Conservation (phyloP, 2,888 invertebrate species). For the Dexiosoma caninum region DNA sequence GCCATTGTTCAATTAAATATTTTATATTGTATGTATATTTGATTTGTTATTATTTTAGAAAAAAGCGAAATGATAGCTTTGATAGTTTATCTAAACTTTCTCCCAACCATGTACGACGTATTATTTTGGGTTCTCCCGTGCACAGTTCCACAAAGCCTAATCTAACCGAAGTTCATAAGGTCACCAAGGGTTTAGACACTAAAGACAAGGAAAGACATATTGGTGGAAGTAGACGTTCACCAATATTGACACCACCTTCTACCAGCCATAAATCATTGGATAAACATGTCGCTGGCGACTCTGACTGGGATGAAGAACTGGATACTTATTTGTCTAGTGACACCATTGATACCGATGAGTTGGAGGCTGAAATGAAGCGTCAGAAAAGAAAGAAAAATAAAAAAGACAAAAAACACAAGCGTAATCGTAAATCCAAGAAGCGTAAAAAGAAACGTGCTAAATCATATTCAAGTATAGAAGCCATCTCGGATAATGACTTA, state of each 20-base stretch:
- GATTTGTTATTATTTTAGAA: slow-evolving; percentile 60
- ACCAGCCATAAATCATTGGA: slow-evolving; percentile 46
- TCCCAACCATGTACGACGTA: slow-evolving; percentile 70
- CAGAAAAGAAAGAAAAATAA: slow-evolving; percentile 79
- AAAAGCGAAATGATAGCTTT: slow-evolving; percentile 69
- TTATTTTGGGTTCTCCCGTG: slow-evolving; percentile 72
- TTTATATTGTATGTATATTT: not conserved
- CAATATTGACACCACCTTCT: slow-evolving; percentile 50
- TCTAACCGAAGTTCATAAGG: slow-evolving; percentile 16
- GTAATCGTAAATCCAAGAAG: slow-evolving; percentile 86
- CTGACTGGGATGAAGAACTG: slow-evolving; percentile 70
- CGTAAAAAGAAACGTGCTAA: slow-evolving; percentile 83
- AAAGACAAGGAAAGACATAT: slow-evolving; percentile 56
- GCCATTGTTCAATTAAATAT: not conserved
- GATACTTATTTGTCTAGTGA: slow-evolving; percentile 70
- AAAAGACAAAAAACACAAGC: slow-evolving; percentile 83
- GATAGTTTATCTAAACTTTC: slow-evolving; percentile 71
- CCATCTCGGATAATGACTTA: slow-evolving; percentile 80
- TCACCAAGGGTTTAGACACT: slow-evolving; percentile 29
- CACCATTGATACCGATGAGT: slow-evolving; percentile 77
- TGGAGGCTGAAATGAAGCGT: slow-evolving; percentile 80
- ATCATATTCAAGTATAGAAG: slow-evolving; percentile 84
- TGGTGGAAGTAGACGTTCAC: slow-evolving; percentile 42
- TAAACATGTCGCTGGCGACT: slow-evolving; percentile 66
- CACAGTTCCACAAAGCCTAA: slow-evolving; percentile 64